Conservation (phyloP, 2,888 invertebrate species). For the Drosophila neonasuta region DNA sequence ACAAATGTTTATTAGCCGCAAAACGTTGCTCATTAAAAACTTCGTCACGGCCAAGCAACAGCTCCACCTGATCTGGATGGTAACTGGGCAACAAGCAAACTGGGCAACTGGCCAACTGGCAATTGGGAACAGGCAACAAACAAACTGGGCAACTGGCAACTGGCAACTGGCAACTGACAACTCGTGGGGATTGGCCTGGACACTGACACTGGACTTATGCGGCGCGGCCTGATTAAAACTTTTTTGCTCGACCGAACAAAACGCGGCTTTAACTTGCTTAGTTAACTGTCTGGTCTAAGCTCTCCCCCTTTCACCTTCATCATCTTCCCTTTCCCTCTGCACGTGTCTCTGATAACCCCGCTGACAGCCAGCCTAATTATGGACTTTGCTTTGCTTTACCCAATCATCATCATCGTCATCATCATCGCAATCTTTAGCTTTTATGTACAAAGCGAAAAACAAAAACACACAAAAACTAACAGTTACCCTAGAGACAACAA, state of each 20-base stretch:
- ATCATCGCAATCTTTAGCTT: constrained; percentile 4
- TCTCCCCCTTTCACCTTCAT: neutral
- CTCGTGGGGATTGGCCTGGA: constrained; percentile 11
- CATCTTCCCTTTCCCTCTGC: neutral
- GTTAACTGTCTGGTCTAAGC: constrained; percentile 34
- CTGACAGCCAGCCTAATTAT: constrained; percentile 56
- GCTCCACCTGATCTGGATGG: constrained; percentile 20
- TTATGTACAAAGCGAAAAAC: constrained; percentile 7
- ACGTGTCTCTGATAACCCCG: constrained; percentile 26
- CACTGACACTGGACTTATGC: constrained; percentile 37
- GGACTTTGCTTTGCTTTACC: constrained; percentile 31
- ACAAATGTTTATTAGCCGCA: constrained; percentile 79
- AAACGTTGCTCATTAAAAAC: constrained; percentile 76
- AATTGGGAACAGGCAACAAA: constrained; percentile 18
- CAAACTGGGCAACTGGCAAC: constrained; percentile 1
- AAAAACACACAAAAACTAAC: neutral
- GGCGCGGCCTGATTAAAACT: constrained; percentile 55
- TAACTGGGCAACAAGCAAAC: constrained; percentile 15
- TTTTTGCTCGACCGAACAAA: constrained; percentile 32
- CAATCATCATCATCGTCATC: constrained; percentile 16
- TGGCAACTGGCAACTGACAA: constrained; percentile 14
- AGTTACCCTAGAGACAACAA: constrained; percentile 8
- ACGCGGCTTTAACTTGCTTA: constrained; percentile 37
- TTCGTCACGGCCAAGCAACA: constrained; percentile 58
- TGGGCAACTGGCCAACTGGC: constrained; percentile 18